Percentiles rank a stretch among this genome's conserved stretches.
phyloP scores from a whole-genome alignment of 1,140 invertebrate species.

The Choristoneura fumiferana region DNA sequence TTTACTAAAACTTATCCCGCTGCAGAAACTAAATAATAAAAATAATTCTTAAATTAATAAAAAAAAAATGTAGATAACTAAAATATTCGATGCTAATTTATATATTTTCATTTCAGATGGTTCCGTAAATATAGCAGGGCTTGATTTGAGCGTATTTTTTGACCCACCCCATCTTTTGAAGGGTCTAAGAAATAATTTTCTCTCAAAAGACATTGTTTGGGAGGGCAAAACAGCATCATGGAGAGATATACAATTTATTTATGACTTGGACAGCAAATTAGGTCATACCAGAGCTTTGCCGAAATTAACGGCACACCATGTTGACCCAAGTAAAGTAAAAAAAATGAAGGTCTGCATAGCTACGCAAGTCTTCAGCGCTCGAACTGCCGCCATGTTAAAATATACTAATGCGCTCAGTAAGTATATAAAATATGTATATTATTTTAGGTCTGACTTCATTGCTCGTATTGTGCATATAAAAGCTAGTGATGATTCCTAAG shows the following conservation, averaged over 20 bases:
- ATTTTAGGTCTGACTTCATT: too few species aligned
- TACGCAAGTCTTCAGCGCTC: conserved; percentile 24
- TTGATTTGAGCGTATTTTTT: conserved; percentile 23
- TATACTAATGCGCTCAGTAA: conserved; percentile 20
- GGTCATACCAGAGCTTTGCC: conserved; percentile 26
- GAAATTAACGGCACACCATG: conserved; percentile 24
- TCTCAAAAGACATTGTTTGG: conserved; percentile 21
- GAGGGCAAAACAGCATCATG: conserved; percentile 22
- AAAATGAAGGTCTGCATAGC: conserved; percentile 26
- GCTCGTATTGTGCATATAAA: too few species aligned
- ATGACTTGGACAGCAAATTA: conserved; percentile 23
- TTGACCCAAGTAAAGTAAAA: conserved; percentile 23
- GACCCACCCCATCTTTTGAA: conserved; percentile 28
- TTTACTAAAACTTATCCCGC: too few species aligned
- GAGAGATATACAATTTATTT: conserved; percentile 23
- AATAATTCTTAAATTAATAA: too few species aligned
- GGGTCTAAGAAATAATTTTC: too few species aligned
- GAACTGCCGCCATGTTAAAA: conserved; percentile 22
- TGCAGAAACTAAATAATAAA: too few species aligned
- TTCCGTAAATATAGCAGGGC: conserved; percentile 22
- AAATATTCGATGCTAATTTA: too few species aligned
- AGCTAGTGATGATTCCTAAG: too few species aligned
- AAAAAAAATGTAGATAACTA: too few species aligned
- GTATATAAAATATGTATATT: too few species aligned
- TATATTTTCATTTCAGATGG: too few species aligned